These are phyloP conservation scores for Merops nubicus DNA, from an alignment of 2,113 vertebrate species.

Conservation along the genomic window DNA sequence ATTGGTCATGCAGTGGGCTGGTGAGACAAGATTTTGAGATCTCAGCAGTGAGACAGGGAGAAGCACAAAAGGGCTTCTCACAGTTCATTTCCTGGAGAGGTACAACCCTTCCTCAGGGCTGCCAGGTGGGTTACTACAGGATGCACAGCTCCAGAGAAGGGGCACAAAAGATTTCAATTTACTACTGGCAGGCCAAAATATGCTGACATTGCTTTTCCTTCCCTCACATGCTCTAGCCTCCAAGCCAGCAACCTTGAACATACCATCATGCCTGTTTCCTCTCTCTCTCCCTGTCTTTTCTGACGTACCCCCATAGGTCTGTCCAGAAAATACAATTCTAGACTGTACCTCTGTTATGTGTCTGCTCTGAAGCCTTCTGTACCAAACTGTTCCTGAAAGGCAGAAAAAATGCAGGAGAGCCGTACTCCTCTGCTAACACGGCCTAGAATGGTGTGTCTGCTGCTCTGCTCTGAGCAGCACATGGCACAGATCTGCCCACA, in stretches of 20 bases:
- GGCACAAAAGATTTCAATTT: neutral
- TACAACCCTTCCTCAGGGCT: neutral
- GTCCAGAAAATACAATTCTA: neutral
- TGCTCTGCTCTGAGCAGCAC: neutral
- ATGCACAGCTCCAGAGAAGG: neutral
- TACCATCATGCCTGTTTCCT: neutral
- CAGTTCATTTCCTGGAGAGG: neutral
- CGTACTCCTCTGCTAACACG: neutral
- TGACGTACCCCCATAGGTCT: neutral
- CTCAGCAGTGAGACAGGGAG: neutral
- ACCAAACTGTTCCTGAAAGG: neutral
- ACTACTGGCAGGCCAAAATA: neutral
- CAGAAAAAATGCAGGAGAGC: neutral
- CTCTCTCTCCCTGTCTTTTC: neutral
- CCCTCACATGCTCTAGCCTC: neutral
- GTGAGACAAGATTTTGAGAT: neutral
- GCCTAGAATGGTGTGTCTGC: neutral
- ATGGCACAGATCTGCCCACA: neutral
- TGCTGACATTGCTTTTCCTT: neutral
- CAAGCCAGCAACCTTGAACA: neutral
- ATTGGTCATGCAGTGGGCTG: neutral
- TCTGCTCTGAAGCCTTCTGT: neutral
- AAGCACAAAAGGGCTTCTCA: fast-evolving
- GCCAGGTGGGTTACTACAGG: neutral
- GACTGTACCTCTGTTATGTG: neutral